Evolutionary conservation across 2,113 vertebrate species (phyloP).

Genomic region (Amblyornis subalaris): DNA sequence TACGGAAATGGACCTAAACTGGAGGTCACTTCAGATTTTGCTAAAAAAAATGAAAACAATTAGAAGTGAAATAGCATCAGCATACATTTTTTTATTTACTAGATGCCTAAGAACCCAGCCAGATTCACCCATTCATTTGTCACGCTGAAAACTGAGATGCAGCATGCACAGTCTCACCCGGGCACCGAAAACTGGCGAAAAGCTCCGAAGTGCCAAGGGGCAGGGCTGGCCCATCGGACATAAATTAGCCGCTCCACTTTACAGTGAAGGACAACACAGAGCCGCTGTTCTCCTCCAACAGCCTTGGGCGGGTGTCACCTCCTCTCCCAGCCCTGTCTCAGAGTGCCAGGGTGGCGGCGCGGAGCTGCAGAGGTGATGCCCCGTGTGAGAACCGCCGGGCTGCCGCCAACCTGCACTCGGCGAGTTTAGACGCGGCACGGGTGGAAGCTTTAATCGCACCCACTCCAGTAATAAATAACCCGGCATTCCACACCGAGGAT

Average conservation of each 20-base stretch:
- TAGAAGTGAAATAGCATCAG: neutral
- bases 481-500: fast-evolving
- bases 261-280: fast-evolving
- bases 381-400: fast-evolving
- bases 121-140: neutral
- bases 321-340: fast-evolving
- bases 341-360: neutral
- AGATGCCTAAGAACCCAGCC: neutral
- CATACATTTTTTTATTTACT: neutral
- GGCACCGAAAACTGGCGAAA: neutral
- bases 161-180: fast-evolving
- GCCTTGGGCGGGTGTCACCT: neutral
- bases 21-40: neutral
- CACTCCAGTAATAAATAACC: fast-evolving
- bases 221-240: neutral
- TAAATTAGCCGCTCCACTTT: fast-evolving
- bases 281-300: fast-evolving
- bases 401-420: neutral
- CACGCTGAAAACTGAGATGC: neutral
- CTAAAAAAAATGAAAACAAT: neutral
- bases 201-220: fast-evolving
- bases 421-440: fast-evolving
- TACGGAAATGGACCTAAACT: neutral
- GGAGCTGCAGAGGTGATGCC: neutral
- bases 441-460: fast-evolving